Evolutionary conservation across 2,888 invertebrate species (phyloP).

Genomic region (Homarus gammarus): DNA sequence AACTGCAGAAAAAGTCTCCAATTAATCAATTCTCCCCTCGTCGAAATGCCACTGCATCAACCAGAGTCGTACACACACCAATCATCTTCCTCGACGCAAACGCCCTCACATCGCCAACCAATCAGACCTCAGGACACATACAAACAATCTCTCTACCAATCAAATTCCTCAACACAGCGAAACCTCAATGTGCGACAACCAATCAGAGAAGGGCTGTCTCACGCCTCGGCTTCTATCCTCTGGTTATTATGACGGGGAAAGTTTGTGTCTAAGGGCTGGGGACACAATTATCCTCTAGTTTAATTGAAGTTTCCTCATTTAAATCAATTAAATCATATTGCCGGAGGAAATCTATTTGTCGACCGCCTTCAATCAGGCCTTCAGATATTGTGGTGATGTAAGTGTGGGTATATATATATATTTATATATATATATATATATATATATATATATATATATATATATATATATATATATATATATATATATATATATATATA

Average conservation of each 20-base stretch:
- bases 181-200: slow-evolving; percentile 39
- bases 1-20: not conserved
- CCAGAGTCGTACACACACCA: not conserved
- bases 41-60: slow-evolving; percentile 19
- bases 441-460: slow-evolving; percentile 3
- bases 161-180: slow-evolving; percentile 42
- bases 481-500: not conserved
- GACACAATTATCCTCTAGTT: slow-evolving; percentile 36
- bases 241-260: slow-evolving; percentile 21
- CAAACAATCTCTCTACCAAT: slow-evolving; percentile 42
- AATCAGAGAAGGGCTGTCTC: slow-evolving; percentile 37
- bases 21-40: slow-evolving; percentile 27
- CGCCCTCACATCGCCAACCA: slow-evolving; percentile 5
- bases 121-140: slow-evolving; percentile 24
- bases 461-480: not conserved
- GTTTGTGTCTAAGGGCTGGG: slow-evolving; percentile 4
- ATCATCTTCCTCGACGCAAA: slow-evolving; percentile 31
- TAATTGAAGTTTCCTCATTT: slow-evolving; percentile 40
- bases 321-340: slow-evolving; percentile 24
- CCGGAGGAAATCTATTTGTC: not conserved
- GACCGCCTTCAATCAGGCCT: not conserved
- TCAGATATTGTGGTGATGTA: not conserved
- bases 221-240: slow-evolving; percentile 22
- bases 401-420: slow-evolving; percentile 16
- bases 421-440: slow-evolving; percentile 35